These are phyloP conservation scores for Chromis chromis DNA, from an alignment of 2,797 vertebrate species.

Conservation along the genomic window DNA sequence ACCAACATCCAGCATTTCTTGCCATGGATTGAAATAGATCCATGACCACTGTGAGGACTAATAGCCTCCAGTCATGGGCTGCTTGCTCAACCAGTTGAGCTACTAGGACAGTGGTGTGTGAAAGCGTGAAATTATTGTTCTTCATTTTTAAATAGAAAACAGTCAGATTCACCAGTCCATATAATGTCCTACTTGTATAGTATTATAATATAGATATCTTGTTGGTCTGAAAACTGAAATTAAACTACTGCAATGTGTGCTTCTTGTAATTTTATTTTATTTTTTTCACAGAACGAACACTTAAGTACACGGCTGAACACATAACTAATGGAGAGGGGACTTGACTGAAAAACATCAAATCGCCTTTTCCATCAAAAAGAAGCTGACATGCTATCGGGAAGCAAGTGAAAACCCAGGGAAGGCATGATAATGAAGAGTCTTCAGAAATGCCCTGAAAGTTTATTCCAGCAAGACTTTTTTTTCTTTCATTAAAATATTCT, in stretches of 20 bases:
- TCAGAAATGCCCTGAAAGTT: not conserved
- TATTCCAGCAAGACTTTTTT: not conserved
- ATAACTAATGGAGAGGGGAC: not conserved
- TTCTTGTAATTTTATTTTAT: constrained; percentile 1
- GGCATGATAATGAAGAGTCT: not conserved
- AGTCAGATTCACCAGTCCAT: no score
- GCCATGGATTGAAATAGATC: no score
- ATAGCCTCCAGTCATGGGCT: no score
- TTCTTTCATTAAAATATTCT: not conserved
- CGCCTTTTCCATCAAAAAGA: not conserved
- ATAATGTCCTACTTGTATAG: no score
- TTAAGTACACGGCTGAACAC: constrained; percentile 43
- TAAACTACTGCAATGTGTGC: not conserved
- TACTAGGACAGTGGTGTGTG: no score
- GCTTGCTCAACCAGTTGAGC: no score
- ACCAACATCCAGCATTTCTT: no score
- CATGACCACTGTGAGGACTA: no score
- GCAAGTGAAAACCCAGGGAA: not conserved
- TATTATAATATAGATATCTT: not conserved
- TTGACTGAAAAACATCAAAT: constrained; percentile 6
- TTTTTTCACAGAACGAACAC: constrained; percentile 43
- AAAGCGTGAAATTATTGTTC: no score
- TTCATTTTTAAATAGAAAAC: no score
- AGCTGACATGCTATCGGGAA: not conserved
- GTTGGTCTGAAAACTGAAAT: not conserved